A percentile compares a stretch with the other conserved stretches of the same genome.
phyloP scores from a whole-genome alignment of 1,140 invertebrate species.

The Drepana arcuata region DNA sequence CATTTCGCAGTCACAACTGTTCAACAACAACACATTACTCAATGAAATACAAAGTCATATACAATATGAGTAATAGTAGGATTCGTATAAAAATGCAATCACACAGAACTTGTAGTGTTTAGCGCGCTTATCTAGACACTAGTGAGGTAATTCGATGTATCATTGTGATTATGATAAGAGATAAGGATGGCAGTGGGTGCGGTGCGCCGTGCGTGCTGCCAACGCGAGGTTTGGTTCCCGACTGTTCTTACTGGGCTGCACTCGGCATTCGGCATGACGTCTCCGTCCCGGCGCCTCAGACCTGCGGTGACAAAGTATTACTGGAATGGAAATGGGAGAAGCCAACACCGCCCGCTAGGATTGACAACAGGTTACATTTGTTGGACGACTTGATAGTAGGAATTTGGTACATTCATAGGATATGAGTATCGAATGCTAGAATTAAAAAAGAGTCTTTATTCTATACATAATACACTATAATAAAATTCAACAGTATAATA shows the following conservation, averaged over 20 bases:
- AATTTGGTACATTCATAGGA: no score
- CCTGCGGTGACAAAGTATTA: no score
- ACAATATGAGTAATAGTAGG: slow-evolving; percentile 11
- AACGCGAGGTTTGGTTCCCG: slow-evolving; percentile 18
- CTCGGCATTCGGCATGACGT: neutral
- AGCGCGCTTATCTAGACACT: slow-evolving; percentile 44
- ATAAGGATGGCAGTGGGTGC: slow-evolving; percentile 4
- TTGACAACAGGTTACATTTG: no score
- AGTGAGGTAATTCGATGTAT: slow-evolving; percentile 58
- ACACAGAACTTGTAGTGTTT: slow-evolving; percentile 35
- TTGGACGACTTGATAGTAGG: no score
- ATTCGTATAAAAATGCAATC: slow-evolving; percentile 11
- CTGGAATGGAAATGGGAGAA: neutral
- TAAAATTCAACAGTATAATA: no score
- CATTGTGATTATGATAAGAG: slow-evolving; percentile 57
- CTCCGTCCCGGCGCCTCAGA: neutral
- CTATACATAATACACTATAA: no score
- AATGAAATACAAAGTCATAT: neutral
- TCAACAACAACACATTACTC: slow-evolving; percentile 3
- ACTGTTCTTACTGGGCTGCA: slow-evolving; percentile 18
- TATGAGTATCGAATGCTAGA: no score
- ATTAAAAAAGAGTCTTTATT: no score
- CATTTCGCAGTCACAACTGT: no score
- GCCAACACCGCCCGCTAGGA: no score
- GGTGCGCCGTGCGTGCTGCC: slow-evolving; percentile 20